Evolutionary conservation across 2,888 invertebrate species (phyloP).

Genomic region (Tachina fera): DNA sequence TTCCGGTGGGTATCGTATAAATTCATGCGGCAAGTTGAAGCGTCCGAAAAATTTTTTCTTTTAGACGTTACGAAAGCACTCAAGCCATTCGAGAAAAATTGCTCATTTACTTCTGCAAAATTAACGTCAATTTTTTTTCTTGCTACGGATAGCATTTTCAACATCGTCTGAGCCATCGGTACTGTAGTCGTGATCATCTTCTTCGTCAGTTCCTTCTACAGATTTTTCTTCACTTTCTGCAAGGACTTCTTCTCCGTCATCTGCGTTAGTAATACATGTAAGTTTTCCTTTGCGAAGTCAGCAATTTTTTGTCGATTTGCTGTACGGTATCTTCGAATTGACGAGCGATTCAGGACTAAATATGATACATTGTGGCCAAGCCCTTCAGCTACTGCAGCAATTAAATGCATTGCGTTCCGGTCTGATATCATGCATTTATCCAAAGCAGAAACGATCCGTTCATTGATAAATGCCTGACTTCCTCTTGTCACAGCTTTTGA

Average conservation of each 20-base stretch:
- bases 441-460: conserved; percentile 5
- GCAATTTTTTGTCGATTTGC: conserved; percentile 27
- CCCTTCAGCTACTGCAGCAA: conserved; percentile 30
- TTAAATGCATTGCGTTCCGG: conserved; percentile 27
- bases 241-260: not conserved
- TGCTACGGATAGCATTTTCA: too few species aligned
- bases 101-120: not conserved
- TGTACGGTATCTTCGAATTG: conserved; percentile 18
- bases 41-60: too few species aligned
- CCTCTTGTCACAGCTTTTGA: not conserved
- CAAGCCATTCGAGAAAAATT: not conserved
- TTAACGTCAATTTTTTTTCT: too few species aligned
- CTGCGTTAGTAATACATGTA: not conserved
- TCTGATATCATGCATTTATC: conserved; percentile 19
- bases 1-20: not conserved
- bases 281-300: conserved; percentile 26
- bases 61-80: not conserved
- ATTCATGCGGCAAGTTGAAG: not conserved
- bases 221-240: not conserved
- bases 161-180: not conserved
- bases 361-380: conserved; percentile 36
- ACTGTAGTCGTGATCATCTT: not conserved
- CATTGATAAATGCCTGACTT: not conserved
- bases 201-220: not conserved
- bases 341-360: conserved; percentile 23